A percentile compares a stretch with the other conserved stretches of the same genome.
Evolutionary conservation across 2,113 vertebrate species (phyloP).

Genomic region (Plotosus lineatus): DNA sequence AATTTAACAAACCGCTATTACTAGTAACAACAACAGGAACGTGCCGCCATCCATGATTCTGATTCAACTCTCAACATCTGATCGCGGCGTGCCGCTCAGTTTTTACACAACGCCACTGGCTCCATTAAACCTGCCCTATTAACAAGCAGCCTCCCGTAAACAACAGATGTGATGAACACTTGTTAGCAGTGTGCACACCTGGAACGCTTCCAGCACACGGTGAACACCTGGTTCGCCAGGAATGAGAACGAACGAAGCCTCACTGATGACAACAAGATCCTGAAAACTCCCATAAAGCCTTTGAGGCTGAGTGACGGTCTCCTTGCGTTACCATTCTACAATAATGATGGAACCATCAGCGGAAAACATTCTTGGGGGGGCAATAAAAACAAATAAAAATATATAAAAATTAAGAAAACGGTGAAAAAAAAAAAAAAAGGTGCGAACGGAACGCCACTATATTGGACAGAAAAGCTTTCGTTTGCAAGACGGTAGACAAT

Average conservation of each 20-base stretch:
- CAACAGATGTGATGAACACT: background rate
- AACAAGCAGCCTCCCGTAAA: background rate
- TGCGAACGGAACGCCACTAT: background rate
- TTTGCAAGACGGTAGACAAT: no score
- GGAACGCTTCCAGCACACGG: background rate
- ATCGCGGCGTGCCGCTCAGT: background rate
- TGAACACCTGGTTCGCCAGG: background rate
- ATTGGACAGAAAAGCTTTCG: background rate
- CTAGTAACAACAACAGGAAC: conserved; percentile 19
- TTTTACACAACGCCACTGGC: background rate
- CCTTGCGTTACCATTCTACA: background rate
- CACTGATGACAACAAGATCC: background rate
- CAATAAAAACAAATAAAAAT: background rate
- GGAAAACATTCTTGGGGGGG: background rate
- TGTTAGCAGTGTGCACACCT: background rate
- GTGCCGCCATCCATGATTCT: background rate
- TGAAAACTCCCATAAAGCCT: background rate
- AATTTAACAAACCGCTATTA: conserved; percentile 6
- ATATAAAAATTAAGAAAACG: no score
- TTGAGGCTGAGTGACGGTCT: background rate
- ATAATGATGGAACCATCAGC: background rate
- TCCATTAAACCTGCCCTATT: background rate
- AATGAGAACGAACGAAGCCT: background rate
- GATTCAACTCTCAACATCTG: background rate
- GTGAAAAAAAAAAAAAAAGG: no score